Evolutionary conservation across 2,113 vertebrate species (phyloP).

Genomic region (Odobenus rosmarus): DNA sequence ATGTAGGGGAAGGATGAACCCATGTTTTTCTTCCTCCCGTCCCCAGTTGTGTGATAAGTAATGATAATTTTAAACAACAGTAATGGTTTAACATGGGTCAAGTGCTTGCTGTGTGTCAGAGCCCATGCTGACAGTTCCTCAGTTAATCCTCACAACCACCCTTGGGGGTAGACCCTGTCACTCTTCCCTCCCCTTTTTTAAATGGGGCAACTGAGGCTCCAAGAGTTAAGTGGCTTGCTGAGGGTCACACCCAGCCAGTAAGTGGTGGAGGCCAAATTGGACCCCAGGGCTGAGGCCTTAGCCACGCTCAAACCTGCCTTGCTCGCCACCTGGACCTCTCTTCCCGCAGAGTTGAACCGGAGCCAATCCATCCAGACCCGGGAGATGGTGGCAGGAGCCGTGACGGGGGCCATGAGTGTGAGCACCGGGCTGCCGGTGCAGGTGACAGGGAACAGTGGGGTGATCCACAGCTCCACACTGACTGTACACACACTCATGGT

Average conservation of each 20-base stretch:
- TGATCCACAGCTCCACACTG: not conserved
- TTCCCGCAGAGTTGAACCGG: not conserved
- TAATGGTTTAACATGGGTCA: not conserved
- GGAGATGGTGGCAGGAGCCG: not conserved
- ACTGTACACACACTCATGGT: not conserved
- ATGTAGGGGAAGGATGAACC: rapidly evolving
- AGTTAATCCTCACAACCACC: not conserved
- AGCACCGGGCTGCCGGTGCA: not conserved
- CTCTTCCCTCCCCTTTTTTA: not conserved
- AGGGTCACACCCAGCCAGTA: not conserved
- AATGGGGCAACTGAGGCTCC: not conserved
- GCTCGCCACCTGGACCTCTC: not conserved
- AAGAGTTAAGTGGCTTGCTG: not conserved
- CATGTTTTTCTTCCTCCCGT: not conserved
- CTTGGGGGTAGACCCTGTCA: not conserved
- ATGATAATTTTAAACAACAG: not conserved
- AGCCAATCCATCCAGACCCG: not conserved
- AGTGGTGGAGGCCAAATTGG: not conserved
- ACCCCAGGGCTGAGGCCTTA: not conserved
- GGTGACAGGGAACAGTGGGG: rapidly evolving
- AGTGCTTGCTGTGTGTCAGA: not conserved
- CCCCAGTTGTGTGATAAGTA: not conserved
- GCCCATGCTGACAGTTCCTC: not conserved
- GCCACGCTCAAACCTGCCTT: not conserved
- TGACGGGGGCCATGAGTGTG: not conserved